Conservation (phyloP, 2,888 invertebrate genomes). For the Nesidiocoris tenuis region DNA sequence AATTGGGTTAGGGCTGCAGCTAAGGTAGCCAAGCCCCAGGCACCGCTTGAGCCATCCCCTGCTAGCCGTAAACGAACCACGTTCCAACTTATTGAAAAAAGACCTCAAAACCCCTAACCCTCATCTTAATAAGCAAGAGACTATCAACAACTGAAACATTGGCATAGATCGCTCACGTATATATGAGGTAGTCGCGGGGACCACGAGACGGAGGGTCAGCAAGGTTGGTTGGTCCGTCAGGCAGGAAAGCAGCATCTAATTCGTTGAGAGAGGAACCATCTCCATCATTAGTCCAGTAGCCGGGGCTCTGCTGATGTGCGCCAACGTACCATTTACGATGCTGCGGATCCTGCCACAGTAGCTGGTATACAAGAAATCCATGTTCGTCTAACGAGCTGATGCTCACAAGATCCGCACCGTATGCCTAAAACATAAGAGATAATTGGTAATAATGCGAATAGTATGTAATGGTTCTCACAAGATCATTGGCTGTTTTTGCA, state of each 20-base stretch:
- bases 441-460: neutral
- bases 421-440: constrained; percentile 59
- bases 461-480: too few species aligned
- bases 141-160: too few species aligned
- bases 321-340: constrained; percentile 86
- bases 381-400: constrained; percentile 83
- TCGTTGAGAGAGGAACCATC: constrained; percentile 77
- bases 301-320: constrained; percentile 70
- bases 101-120: too few species aligned
- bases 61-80: too few species aligned
- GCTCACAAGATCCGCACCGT: constrained; percentile 75
- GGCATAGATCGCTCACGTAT: too few species aligned
- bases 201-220: constrained; percentile 39
- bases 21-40: too few species aligned
- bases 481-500: too few species aligned
- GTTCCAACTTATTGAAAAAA: too few species aligned
- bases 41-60: too few species aligned
- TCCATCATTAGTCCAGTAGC: constrained; percentile 78
- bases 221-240: constrained; percentile 59
- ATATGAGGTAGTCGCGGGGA: constrained; percentile 72
- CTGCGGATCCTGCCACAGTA: constrained; percentile 81
- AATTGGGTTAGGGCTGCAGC: too few species aligned
- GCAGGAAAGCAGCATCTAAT: constrained; percentile 79
- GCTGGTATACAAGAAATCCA: constrained; percentile 76
- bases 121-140: too few species aligned